phyloP scores from a whole-genome alignment of 2,888 invertebrate genomes.

The Apodemia mormo region DNA sequence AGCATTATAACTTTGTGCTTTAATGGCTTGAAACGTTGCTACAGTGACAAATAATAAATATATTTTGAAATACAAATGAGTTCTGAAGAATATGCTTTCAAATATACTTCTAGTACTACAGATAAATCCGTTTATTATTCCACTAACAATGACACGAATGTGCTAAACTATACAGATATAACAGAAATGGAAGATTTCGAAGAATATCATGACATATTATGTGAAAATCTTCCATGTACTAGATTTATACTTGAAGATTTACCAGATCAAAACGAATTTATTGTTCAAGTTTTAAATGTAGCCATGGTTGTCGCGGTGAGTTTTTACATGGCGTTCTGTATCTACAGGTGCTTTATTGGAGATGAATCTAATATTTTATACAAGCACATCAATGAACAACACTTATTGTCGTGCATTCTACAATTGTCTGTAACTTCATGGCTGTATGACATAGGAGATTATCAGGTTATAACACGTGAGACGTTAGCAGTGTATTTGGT shows the following conservation, averaged over 20 bases:
- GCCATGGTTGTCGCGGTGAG: background rate
- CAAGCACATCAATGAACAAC: background rate
- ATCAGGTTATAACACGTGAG: background rate
- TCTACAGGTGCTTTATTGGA: background rate
- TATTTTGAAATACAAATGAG: background rate
- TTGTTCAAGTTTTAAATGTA: background rate
- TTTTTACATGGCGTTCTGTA: background rate
- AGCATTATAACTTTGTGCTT: background rate
- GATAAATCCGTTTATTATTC: too few species aligned
- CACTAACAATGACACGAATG: background rate
- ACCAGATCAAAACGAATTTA: background rate
- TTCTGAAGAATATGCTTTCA: too few species aligned
- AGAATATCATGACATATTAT: background rate
- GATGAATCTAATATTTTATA: background rate
- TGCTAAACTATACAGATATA: background rate
- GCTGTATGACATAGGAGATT: background rate
- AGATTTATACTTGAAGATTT: background rate
- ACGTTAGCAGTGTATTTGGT: background rate
- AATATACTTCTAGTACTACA: too few species aligned
- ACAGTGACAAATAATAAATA: background rate
- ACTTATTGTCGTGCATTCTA: background rate
- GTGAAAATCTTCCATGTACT: background rate
- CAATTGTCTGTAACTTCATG: background rate
- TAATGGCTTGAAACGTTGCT: background rate
- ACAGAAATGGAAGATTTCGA: background rate